phyloP scores from a whole-genome alignment of 2,797 vertebrate species.

The Brotula barbata region DNA sequence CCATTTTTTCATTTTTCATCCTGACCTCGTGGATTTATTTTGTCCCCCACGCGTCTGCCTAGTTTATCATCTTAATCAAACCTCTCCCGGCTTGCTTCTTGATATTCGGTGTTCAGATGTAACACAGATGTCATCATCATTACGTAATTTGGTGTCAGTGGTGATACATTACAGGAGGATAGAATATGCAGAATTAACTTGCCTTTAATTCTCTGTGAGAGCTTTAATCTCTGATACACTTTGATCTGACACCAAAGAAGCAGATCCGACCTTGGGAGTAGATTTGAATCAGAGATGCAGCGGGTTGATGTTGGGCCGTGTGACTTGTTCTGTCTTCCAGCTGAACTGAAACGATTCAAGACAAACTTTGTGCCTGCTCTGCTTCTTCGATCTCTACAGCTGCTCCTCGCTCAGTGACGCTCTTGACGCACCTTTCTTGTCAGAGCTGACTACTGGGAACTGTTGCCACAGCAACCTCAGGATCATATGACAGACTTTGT shows the following conservation, averaged over 20 bases:
- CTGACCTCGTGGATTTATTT: slow-evolving; percentile 43
- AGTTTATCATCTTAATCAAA: slow-evolving; percentile 18
- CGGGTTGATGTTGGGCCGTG: neutral
- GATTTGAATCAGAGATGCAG: neutral
- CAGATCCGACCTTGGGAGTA: neutral
- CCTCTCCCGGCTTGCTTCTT: neutral
- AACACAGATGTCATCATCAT: neutral
- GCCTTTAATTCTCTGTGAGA: neutral
- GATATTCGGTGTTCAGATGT: slow-evolving; percentile 6
- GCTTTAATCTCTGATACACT: slow-evolving; percentile 1
- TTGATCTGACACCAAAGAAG: neutral
- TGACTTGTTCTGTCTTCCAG: neutral
- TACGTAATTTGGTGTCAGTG: neutral
- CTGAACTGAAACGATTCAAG: neutral
- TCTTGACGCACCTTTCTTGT: slow-evolving; percentile 58
- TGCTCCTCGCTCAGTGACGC: slow-evolving; percentile 16
- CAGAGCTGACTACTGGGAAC: slow-evolving; percentile 50
- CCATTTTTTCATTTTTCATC: slow-evolving; percentile 67
- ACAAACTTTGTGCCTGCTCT: slow-evolving; percentile 2
- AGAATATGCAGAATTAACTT: slow-evolving; percentile 4
- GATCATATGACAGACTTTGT: slow-evolving; percentile 67
- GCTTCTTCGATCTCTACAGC: slow-evolving; percentile 10
- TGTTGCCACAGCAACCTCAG: slow-evolving; percentile 71
- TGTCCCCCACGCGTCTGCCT: slow-evolving; percentile 4
- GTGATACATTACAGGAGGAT: slow-evolving; percentile 1